A percentile compares a stretch with the other conserved stretches of the same genome.
Evolutionary conservation across 2,888 invertebrate species (phyloP).

Genomic region (Drosophila recens): DNA sequence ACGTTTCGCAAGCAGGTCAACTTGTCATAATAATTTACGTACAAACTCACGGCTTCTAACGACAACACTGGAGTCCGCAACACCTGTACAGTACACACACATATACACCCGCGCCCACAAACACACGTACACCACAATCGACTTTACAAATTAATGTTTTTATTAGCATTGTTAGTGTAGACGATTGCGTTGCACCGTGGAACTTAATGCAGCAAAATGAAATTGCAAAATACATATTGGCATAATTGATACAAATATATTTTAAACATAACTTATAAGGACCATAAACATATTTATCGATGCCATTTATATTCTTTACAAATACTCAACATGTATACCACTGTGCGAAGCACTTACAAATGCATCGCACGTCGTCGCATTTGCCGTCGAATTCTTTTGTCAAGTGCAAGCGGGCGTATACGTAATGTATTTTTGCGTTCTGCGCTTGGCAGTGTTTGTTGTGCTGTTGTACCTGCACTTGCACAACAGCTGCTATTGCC

Average conservation of each 20-base stretch:
- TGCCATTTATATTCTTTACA: not conserved
- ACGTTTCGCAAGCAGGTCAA: slow-evolving; percentile 70
- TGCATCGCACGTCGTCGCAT: slow-evolving; percentile 44
- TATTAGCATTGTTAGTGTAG: slow-evolving; percentile 63
- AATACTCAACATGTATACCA: slow-evolving; percentile 11
- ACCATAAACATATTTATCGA: not conserved
- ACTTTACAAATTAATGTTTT: slow-evolving; percentile 67
- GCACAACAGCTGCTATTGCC: slow-evolving; percentile 51
- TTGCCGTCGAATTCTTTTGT: slow-evolving; percentile 67
- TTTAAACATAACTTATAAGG: not conserved
- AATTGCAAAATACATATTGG: not conserved
- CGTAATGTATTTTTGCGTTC: slow-evolving; percentile 53
- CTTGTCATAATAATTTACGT: slow-evolving; percentile 77
- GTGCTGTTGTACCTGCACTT: slow-evolving; percentile 30
- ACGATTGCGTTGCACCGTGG: slow-evolving; percentile 50
- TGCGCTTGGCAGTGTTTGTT: slow-evolving; percentile 42
- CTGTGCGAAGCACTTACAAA: slow-evolving; percentile 50
- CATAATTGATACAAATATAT: not conserved
- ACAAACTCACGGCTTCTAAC: slow-evolving; percentile 49
- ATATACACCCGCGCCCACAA: slow-evolving; percentile 14
- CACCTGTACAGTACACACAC: slow-evolving; percentile 59
- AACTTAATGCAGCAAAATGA: slow-evolving; percentile 6
- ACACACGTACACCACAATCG: slow-evolving; percentile 19
- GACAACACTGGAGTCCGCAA: slow-evolving; percentile 36
- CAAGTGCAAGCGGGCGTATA: slow-evolving; percentile 73